Base-by-base conservation (phyloP, 92 coral and sea anemone genomes). In the Paramuricea clavata region DNA sequence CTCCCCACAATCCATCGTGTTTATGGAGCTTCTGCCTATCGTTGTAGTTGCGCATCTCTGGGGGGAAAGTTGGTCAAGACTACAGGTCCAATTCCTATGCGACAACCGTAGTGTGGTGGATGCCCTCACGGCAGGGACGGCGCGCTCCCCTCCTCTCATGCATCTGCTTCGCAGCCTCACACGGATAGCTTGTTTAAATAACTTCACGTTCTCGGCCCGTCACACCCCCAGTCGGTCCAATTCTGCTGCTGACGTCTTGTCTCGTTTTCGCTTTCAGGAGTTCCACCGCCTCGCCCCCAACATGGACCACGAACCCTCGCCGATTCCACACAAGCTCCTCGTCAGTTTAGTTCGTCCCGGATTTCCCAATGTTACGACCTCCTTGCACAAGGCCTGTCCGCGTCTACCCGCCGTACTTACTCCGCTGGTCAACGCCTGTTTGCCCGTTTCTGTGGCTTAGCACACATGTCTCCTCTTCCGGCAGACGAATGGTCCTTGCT, bases 221-320 rank as follows among this genome's bases (percentile, higher is more conserved):
- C 89, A 79, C 36, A 82, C 78, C 28, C 86, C 82, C 0, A 85
- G 93, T 22, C 61, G 65, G 17, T 30, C 85, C 70, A 90, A 81
- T 54, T 12, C 49, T 7, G 60, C 50, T 32, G 84, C 90, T 90
- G 93, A 86, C 54, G 90, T n/a, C n/a, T n/a, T n/a, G n/a, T n/a
- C n/a, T n/a, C n/a, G n/a, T n/a, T n/a, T n/a, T n/a, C n/a, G n/a
- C 90, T 44, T 70, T 90, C 25, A 81, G 90, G 87, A 67, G 67
- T 87, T 91, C 86, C 78, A 74, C 13, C 81, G 74, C 42, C 77
- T 91, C 72, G 91, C 89, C 3, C 93, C 91, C 16, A n/a, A n/a
- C n/a, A n/a, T n/a, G n/a, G n/a, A n/a, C n/a, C n/a, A n/a, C n/a
- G n/a, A n/a, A n/a, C n/a, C 42, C 56, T 41, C 88, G 79, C 39